Evolutionary conservation across 1,140 invertebrate species (phyloP).

Genomic region (Drosophila nebulosa): DNA sequence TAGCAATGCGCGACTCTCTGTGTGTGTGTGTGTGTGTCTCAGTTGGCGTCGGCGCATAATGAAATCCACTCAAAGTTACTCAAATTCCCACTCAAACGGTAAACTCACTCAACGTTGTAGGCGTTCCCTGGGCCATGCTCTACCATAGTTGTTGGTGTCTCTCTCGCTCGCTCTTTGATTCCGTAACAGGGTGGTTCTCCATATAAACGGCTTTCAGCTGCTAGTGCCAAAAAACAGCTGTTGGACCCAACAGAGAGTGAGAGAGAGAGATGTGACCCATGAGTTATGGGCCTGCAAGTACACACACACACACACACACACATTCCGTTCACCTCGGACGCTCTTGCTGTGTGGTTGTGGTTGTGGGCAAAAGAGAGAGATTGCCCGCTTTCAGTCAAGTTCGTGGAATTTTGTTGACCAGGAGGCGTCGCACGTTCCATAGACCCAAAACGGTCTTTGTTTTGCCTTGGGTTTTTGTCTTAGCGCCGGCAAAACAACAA

Average conservation of each 20-base stretch:
- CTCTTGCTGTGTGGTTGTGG: constrained; percentile 18
- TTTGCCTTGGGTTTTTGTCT: neutral
- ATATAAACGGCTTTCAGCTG: constrained; percentile 46
- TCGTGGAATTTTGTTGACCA: constrained; percentile 38
- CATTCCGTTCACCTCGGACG: neutral
- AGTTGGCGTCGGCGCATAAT: constrained; percentile 54
- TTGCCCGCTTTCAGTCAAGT: constrained; percentile 10
- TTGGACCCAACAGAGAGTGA: constrained; percentile 17
- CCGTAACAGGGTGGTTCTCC: constrained; percentile 54
- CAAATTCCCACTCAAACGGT: constrained; percentile 37
- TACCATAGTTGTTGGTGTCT: neutral
- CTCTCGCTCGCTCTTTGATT: constrained; percentile 1
- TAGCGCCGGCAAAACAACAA: constrained; percentile 55
- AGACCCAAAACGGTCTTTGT: neutral
- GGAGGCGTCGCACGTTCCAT: constrained; percentile 40
- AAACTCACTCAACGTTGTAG: constrained; percentile 25
- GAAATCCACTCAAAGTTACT: constrained; percentile 38
- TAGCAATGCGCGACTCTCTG: constrained; percentile 37
- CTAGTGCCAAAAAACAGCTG: constrained; percentile 63
- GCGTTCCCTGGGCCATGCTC: constrained; percentile 36
- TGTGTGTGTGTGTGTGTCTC: constrained; percentile 20
- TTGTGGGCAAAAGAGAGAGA: neutral
- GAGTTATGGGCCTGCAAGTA: too few species aligned
- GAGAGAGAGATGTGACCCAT: constrained; percentile 7
- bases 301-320: too few species aligned